Conservation (phyloP, 2,888 invertebrate genomes). For the Pemphredon lugubris region DNA sequence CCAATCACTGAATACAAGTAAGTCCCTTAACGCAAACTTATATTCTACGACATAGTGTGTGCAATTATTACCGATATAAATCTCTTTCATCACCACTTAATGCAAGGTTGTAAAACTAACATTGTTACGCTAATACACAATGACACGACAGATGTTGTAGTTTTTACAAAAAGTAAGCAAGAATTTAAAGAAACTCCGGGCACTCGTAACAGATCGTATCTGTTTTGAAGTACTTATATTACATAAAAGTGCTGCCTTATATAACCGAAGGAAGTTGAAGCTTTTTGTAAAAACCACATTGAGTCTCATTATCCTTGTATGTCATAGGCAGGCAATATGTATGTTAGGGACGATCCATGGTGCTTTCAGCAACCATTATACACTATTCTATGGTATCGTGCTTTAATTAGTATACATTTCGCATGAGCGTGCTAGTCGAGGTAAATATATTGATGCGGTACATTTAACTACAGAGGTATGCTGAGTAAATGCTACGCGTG, state of each 20-base stretch:
- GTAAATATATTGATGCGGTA: conserved; percentile 61
- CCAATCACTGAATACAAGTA: conserved; percentile 7
- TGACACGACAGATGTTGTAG: conserved; percentile 49
- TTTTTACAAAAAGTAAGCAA: conserved; percentile 54
- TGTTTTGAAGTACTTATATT: conserved; percentile 26
- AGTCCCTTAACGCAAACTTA: conserved; percentile 20
- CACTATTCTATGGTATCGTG: conserved; percentile 70
- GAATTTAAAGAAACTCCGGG: conserved; percentile 19
- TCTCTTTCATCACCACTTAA: conserved; percentile 49
- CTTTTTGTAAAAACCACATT: conserved; percentile 59
- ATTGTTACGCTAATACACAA: conserved; percentile 43
- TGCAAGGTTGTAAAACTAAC: conserved; percentile 54
- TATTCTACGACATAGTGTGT: conserved; percentile 30
- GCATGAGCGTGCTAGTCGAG: conserved; percentile 55
- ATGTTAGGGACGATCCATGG: conserved; percentile 72
- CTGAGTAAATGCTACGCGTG: conserved; percentile 53
- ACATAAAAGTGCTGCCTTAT: conserved; percentile 21
- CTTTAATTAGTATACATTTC: conserved; percentile 64
- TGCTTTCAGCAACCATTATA: conserved; percentile 70
- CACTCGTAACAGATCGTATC: conserved; percentile 30
- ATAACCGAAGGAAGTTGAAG: conserved; percentile 32
- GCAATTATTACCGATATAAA: conserved; percentile 50
- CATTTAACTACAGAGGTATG: conserved; percentile 58
- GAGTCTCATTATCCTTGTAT: conserved; percentile 38
- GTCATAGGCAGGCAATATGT: conserved; percentile 69